Percentiles rank a stretch among this genome's conserved stretches.
Evolutionary conservation across 2,888 invertebrate genomes (phyloP).

Genomic region (Scrobipalpa costella): DNA sequence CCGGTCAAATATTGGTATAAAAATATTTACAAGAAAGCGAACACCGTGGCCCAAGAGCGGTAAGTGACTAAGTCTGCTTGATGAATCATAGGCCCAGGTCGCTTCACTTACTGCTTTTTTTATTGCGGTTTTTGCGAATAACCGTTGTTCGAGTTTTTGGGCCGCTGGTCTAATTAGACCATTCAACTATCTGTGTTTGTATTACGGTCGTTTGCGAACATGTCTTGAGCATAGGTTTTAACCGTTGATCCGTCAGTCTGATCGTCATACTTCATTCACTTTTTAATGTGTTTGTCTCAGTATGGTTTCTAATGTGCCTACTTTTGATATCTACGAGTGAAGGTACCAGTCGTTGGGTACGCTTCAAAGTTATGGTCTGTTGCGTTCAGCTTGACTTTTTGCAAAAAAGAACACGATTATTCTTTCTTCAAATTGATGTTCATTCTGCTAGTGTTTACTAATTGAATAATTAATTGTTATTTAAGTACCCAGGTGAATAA

Average conservation of each 20-base stretch:
- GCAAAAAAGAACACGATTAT: background rate
- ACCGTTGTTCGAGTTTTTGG: constrained; percentile 57
- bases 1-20: constrained; percentile 61
- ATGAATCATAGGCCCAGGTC: constrained; percentile 72
- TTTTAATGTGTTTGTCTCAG: background rate
- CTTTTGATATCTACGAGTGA: background rate
- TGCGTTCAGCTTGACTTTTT: background rate
- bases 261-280: background rate
- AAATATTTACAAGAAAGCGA: constrained; percentile 64
- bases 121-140: constrained; percentile 67
- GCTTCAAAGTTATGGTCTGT: constrained; percentile 12
- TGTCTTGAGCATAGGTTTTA: constrained; percentile 10
- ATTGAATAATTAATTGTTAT: background rate
- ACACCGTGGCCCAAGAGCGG: constrained; percentile 50
- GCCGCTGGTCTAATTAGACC: constrained; percentile 54
- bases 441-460: background rate
- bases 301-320: background rate
- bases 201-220: constrained; percentile 25
- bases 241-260: constrained; percentile 16
- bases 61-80: constrained; percentile 57
- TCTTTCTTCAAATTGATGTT: background rate
- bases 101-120: constrained; percentile 63
- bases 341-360: background rate
- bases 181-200: constrained; percentile 34
- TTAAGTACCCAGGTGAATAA: background rate